These are phyloP conservation scores for Pelochelys cantorii DNA, from an alignment of 2,797 vertebrate genomes.

Conservation along the genomic window DNA sequence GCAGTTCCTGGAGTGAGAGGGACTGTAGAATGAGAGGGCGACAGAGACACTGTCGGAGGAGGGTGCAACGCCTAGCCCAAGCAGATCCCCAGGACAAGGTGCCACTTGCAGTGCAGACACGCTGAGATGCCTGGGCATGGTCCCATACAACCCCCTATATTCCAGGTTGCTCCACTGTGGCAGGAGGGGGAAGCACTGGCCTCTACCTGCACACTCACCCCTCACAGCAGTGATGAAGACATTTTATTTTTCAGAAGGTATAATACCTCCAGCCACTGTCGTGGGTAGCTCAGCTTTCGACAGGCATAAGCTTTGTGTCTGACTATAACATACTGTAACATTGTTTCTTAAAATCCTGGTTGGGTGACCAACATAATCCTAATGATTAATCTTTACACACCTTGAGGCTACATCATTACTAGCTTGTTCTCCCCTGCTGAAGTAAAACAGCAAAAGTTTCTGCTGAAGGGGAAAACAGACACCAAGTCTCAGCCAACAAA, in stretches of 20 bases:
- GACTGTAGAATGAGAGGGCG: neutral
- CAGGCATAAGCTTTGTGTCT: neutral
- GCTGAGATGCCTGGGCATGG: neutral
- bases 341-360: neutral
- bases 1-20: neutral
- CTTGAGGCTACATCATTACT: neutral
- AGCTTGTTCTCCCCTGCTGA: neutral
- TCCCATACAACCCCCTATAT: neutral
- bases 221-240: neutral
- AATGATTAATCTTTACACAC: fast-evolving
- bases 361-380: neutral
- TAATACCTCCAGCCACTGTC: neutral
- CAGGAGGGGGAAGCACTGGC: neutral
- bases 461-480: neutral
- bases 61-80: neutral
- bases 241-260: neutral
- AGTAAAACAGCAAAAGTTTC: neutral
- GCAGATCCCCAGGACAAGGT: neutral
- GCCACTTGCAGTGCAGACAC: too few species aligned
- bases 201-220: neutral
- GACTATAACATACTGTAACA: neutral
- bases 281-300: neutral
- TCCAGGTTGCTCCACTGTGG: neutral
- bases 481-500: neutral
- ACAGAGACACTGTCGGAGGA: neutral